Conservation (phyloP, 2,888 invertebrate genomes). For the Oscheius sp. region DNA sequence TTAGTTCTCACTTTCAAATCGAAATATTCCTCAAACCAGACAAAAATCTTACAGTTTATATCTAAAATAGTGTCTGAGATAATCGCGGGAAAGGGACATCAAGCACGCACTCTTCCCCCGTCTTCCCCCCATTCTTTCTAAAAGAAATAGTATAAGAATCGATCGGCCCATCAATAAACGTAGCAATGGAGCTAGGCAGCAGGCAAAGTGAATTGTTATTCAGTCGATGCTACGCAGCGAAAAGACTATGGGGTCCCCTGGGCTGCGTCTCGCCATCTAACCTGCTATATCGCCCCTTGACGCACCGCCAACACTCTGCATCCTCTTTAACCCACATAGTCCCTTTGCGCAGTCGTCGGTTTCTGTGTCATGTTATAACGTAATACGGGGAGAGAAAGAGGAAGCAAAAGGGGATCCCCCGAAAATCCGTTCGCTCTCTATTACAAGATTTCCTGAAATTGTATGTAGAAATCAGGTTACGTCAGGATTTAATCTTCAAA, state of each 20-base stretch:
- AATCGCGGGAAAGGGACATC: neutral
- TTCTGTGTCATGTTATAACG: slow-evolving; percentile 38
- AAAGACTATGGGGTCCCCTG: slow-evolving; percentile 9
- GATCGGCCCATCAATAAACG: slow-evolving; percentile 27
- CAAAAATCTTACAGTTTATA: too few species aligned
- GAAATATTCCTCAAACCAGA: too few species aligned
- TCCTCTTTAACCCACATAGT: slow-evolving; percentile 23
- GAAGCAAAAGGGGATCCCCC: neutral
- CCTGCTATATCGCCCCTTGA: slow-evolving; percentile 21
- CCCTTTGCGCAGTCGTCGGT: slow-evolving; percentile 19
- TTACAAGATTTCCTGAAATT: too few species aligned
- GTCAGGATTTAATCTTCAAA: too few species aligned
- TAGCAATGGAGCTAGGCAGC: slow-evolving; percentile 32
- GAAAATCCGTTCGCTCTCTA: neutral
- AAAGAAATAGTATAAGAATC: slow-evolving; percentile 19
- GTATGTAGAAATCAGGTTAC: too few species aligned
- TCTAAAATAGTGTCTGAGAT: too few species aligned
- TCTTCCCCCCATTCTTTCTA: neutral
- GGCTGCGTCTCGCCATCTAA: slow-evolving; percentile 14
- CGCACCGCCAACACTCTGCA: slow-evolving; percentile 23
- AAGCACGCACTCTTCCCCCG: neutral
- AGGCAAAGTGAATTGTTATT: slow-evolving; percentile 40
- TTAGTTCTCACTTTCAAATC: too few species aligned
- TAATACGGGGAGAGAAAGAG: slow-evolving; percentile 36
- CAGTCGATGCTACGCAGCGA: slow-evolving; percentile 45